A percentile compares a stretch with the other conserved stretches of the same genome.
Conservation (phyloP, 2,888 invertebrate species). For the Congeria kusceri region DNA sequence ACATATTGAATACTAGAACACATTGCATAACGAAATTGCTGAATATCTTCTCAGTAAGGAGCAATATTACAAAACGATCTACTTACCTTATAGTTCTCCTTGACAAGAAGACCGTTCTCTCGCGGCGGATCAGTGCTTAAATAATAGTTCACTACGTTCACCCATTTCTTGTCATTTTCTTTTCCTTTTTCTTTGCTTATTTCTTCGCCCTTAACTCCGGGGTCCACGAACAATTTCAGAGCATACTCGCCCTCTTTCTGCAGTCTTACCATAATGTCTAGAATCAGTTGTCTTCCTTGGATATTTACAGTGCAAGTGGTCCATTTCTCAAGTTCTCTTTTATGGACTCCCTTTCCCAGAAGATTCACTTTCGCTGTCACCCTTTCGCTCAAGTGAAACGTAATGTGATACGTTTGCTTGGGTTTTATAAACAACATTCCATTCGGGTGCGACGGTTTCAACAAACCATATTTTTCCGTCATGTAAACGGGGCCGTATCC, state of each 20-base stretch:
- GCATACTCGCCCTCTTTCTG: slow-evolving; percentile 58
- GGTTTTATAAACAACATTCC: slow-evolving; percentile 58
- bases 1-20: no score
- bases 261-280: slow-evolving; percentile 50
- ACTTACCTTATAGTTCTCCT: no score
- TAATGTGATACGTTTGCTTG: slow-evolving; percentile 53
- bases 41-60: no score
- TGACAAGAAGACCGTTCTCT: slow-evolving; percentile 37
- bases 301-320: slow-evolving; percentile 51
- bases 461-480: slow-evolving; percentile 45
- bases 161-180: slow-evolving; percentile 3
- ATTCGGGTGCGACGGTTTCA: slow-evolving; percentile 55
- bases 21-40: no score
- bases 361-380: slow-evolving; percentile 37
- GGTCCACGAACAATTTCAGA: slow-evolving; percentile 39
- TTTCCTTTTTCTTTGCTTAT: neutral
- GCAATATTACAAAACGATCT: no score
- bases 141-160: slow-evolving; percentile 61
- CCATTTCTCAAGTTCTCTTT: slow-evolving; percentile 46
- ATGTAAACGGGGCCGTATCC: slow-evolving; percentile 59
- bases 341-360: slow-evolving; percentile 34
- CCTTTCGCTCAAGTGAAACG: slow-evolving; percentile 44
- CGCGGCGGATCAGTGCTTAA: slow-evolving; percentile 57
- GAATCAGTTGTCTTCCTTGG: slow-evolving; percentile 43
- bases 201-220: neutral